Percentiles rank a stretch among this genome's conserved stretches.
phyloP scores from a whole-genome alignment of 2,113 vertebrate species.

The Myrmecobius fasciatus region DNA sequence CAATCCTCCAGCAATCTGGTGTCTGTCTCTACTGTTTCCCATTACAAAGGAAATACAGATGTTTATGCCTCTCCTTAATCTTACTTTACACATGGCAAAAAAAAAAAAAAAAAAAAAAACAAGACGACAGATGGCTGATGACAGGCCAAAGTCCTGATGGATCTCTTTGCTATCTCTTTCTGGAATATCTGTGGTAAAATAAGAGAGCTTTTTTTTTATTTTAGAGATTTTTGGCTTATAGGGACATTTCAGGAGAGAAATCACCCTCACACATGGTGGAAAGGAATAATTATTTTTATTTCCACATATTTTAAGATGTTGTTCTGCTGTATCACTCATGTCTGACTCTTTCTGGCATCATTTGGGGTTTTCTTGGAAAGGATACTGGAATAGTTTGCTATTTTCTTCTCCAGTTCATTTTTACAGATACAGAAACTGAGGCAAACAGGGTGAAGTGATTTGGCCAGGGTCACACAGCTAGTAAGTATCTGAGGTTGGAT shows the following conservation, averaged over 20 bases:
- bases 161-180: neutral
- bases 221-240: neutral
- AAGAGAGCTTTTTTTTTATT: neutral
- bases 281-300: neutral
- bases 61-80: constrained; percentile 47
- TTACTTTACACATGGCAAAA: constrained; percentile 32
- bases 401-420: neutral
- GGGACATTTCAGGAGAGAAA: neutral
- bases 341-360: neutral
- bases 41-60: constrained; percentile 19
- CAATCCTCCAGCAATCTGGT: neutral
- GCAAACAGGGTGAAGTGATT: neutral
- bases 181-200: neutral
- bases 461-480: neutral
- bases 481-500: neutral
- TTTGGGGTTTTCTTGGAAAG: neutral
- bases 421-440: neutral
- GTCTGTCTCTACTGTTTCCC: constrained; percentile 1
- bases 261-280: neutral
- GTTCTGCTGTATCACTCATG: neutral
- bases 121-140: constrained; percentile 68
- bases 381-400: neutral
- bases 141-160: constrained; percentile 62
- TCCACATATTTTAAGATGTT: neutral
- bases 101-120: constrained; percentile 56